Percentiles rank a stretch among this genome's conserved stretches.
These are phyloP conservation scores for Allygus modestus DNA, from an alignment of 2,888 invertebrate genomes.

Conservation along the genomic window DNA sequence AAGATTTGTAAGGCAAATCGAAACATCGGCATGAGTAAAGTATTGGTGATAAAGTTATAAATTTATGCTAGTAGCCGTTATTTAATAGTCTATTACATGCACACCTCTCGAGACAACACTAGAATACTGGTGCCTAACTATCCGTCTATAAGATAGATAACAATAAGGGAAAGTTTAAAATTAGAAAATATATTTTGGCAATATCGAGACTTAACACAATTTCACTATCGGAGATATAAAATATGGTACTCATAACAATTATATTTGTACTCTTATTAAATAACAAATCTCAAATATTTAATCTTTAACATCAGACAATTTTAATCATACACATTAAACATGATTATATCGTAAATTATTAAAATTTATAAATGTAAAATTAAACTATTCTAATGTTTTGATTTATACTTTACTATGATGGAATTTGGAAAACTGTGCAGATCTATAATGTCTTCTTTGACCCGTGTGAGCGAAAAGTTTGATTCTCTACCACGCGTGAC, in stretches of 20 bases:
- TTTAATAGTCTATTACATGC: neutral
- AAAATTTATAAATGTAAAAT: neutral
- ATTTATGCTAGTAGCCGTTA: neutral
- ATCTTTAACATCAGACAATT: neutral
- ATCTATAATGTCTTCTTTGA: constrained; percentile 16
- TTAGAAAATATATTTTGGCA: neutral
- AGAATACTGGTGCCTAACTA: neutral
- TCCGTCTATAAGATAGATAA: neutral
- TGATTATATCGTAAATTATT: neutral
- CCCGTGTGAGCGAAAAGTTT: constrained; percentile 8
- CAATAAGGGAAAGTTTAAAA: neutral
- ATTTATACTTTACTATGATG: constrained; percentile 25
- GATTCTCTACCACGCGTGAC: neutral
- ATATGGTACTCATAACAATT: constrained; percentile 30
- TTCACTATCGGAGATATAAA: constrained; percentile 1
- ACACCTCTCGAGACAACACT: neutral
- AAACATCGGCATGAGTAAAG: constrained; percentile 10
- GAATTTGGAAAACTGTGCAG: constrained; percentile 22
- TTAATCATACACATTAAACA: neutral
- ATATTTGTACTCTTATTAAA: constrained; percentile 2
- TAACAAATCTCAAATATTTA: constrained; percentile 7
- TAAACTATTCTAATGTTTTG: constrained; percentile 21
- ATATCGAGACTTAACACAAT: neutral
- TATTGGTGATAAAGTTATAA: neutral
- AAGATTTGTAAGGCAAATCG: constrained; percentile 24